phyloP scores from a whole-genome alignment of 2,797 vertebrate genomes.

The Pantherophis alleghaniensis region DNA sequence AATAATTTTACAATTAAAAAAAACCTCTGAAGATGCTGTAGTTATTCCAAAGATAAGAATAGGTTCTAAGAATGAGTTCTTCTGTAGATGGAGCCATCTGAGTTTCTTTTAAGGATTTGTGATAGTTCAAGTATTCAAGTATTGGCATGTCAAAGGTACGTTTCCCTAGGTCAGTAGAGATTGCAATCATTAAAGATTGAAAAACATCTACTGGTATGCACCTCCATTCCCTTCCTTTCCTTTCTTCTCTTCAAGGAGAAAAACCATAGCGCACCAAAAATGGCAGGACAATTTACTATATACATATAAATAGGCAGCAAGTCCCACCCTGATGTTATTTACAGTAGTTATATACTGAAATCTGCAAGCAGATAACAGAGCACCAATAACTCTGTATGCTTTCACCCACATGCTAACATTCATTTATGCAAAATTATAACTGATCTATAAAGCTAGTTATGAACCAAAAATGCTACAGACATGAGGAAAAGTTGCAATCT shows the following conservation, averaged over 20 bases:
- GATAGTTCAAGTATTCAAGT: too few species aligned
- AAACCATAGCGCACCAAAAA: not conserved
- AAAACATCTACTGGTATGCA: too few species aligned
- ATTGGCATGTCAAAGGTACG: too few species aligned
- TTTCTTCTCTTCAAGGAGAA: too few species aligned
- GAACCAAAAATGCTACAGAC: not conserved
- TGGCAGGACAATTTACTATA: not conserved
- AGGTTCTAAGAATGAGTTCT: too few species aligned
- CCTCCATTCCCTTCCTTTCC: not conserved
- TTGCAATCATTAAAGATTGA: too few species aligned
- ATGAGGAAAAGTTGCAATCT: not conserved
- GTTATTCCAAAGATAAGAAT: too few species aligned
- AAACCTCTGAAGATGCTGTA: too few species aligned
- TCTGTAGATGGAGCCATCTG: too few species aligned
- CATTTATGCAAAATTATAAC: not conserved
- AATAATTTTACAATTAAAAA: too few species aligned
- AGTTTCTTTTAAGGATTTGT: too few species aligned
- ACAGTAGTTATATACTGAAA: not conserved
- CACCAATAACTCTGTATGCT: not conserved
- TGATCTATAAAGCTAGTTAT: not conserved
- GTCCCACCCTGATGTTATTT: not conserved
- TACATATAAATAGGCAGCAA: not conserved
- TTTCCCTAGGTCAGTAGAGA: too few species aligned
- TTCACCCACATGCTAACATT: not conserved
- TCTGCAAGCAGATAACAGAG: not conserved